Percentiles rank a stretch among this genome's conserved stretches.
phyloP scores from a whole-genome alignment of 2,113 vertebrate genomes.

The Urocynchramus pylzowi region DNA sequence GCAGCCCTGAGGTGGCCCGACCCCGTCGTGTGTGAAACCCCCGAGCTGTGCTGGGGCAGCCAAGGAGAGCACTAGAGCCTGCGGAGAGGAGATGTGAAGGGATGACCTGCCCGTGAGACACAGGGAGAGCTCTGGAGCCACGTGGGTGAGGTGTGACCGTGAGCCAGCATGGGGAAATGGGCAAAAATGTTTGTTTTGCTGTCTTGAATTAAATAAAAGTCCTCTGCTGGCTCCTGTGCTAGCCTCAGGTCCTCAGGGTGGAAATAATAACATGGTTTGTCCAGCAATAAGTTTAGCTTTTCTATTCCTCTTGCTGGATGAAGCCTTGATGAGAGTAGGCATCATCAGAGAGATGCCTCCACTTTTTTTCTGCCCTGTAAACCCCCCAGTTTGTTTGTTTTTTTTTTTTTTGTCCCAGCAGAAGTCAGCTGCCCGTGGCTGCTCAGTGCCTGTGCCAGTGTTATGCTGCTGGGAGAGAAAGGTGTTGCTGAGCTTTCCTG shows the following conservation, averaged over 20 bases:
- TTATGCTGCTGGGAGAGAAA: slow-evolving; percentile 75
- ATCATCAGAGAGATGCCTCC: background rate
- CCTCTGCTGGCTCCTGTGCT: background rate
- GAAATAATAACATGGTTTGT: background rate
- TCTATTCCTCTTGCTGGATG: background rate
- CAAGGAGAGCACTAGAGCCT: fast-evolving
- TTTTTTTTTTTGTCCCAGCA: background rate
- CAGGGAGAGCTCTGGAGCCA: fast-evolving
- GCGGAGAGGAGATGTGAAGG: background rate
- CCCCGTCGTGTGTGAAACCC: background rate
- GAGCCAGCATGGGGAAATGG: fast-evolving
- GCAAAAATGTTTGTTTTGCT: background rate
- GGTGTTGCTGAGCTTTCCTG: background rate
- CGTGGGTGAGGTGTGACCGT: fast-evolving
- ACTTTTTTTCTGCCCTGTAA: background rate
- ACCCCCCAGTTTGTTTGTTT: fast-evolving
- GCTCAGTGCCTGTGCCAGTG: slow-evolving; percentile 58
- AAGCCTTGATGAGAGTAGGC: background rate
- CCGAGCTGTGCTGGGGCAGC: background rate
- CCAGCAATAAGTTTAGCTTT: background rate
- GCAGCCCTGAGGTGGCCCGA: background rate
- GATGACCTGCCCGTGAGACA: fast-evolving
- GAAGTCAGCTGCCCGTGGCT: slow-evolving; percentile 69
- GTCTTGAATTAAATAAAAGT: fast-evolving
- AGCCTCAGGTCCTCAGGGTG: background rate